phyloP scores from a whole-genome alignment of 2,797 vertebrate species.

The Anguilla anguilla region DNA sequence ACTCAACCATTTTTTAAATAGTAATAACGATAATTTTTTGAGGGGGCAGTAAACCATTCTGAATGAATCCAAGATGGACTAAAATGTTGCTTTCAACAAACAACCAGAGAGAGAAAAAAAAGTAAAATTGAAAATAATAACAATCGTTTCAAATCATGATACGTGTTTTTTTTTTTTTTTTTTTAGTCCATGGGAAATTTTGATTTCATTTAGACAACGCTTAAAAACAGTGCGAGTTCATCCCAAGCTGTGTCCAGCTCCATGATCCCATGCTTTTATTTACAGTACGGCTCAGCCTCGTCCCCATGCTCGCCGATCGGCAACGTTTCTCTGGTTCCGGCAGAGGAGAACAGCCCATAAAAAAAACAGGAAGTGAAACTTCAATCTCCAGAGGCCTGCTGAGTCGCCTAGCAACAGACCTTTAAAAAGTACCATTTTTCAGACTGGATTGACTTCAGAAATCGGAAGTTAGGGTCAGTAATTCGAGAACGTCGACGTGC shows the following conservation, averaged over 20 bases:
- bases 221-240: conserved; percentile 42
- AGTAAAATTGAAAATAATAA: too few species aligned
- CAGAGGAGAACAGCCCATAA: background rate
- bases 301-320: background rate
- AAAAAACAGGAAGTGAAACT: background rate
- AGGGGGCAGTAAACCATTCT: background rate
- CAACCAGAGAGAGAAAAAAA: background rate
- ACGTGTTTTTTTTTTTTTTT: background rate
- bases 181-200: background rate
- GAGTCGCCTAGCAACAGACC: background rate
- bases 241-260: conserved; percentile 16
- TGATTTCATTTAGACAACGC: background rate
- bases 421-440: conserved; percentile 2
- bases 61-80: background rate
- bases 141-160: background rate
- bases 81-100: background rate
- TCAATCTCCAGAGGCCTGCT: background rate
- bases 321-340: background rate
- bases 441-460: background rate
- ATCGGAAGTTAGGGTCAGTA: background rate
- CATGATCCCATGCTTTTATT: conserved; percentile 29
- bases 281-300: background rate
- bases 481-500: background rate
- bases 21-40: background rate
- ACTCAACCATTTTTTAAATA: background rate